Percentiles rank a stretch among this genome's conserved stretches.
phyloP scores from a whole-genome alignment of 2,888 invertebrate species.

The Drosophila barbarae region DNA sequence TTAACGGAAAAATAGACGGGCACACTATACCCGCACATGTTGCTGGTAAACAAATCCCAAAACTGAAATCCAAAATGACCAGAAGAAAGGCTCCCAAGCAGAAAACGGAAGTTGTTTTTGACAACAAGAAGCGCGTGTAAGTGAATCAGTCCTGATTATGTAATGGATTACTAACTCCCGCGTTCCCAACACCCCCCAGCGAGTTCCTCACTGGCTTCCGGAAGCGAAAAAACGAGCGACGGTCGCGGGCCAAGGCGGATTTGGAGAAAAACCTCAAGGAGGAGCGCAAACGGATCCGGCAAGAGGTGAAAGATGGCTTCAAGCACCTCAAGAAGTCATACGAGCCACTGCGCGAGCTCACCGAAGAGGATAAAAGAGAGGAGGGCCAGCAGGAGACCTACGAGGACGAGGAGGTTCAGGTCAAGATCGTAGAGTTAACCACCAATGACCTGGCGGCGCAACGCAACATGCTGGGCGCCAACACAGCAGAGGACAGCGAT shows the following conservation, averaged over 20 bases:
- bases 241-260: constrained; percentile 87
- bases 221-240: constrained; percentile 88
- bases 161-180: not conserved
- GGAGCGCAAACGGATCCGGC: constrained; percentile 87
- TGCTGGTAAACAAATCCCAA: constrained; percentile 13
- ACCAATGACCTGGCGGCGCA: constrained; percentile 85
- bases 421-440: constrained; percentile 88
- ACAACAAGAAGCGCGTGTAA: constrained; percentile 83
- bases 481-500: constrained; percentile 80
- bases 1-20: not conserved
- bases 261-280: constrained; percentile 86
- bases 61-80: constrained; percentile 51
- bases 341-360: constrained; percentile 83
- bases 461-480: constrained; percentile 85
- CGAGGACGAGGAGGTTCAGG: constrained; percentile 88
- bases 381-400: constrained; percentile 81
- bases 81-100: constrained; percentile 57
- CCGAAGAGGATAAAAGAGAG: constrained; percentile 71
- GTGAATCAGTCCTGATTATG: constrained; percentile 25
- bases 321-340: constrained; percentile 87
- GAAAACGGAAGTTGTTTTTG: constrained; percentile 81
- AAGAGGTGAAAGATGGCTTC: constrained; percentile 88
- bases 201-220: constrained; percentile 90
- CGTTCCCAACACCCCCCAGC: constrained; percentile 78
- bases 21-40: constrained; percentile 4